Evolutionary conservation across 1,140 invertebrate genomes (phyloP), one percentile per base, ranked within the genome.

Genomic region (Trichonephila clavata): DNA sequence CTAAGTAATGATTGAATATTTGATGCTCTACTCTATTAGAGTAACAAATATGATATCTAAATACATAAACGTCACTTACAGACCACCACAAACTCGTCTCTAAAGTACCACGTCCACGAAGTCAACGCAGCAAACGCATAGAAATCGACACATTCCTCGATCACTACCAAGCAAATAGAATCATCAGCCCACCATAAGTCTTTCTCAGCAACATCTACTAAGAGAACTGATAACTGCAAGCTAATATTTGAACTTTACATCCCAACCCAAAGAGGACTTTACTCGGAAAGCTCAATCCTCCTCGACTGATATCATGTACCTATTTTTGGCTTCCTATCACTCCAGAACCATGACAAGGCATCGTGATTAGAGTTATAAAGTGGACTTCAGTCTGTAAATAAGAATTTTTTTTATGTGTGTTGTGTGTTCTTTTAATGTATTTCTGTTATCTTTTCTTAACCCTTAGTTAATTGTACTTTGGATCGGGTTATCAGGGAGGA

Each of bases 71-170:
- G 59, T 32, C 24, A 65, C 86, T 87, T 63, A 87, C 86, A 61
- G 21, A 87, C 18, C 13, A 8, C 57, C 32, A 27, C 2, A 43
- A 86, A 87, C 24, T 10, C 60, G 32, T 63, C 16, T 39, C 59
- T 43, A 57, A 65, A 92, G 90, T 21, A 92, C 90, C 10, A 92
- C 90, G 57, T 92, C 90, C 24, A 92, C 81, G 50, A 92, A 92
- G 27, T 92, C 50, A 4, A 92, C 81, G 50, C 90, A 92, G 50
- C 90, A 92, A 20, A 84, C n/a, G 32, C 90, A 92, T 5, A 50
- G 59, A 43, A 92, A 92, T 83, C 90, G 57, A 18, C 90, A 92
- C 90, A 92, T 92, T n/a, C 57, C 90, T n/a, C 8, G 27, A 6
- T 18, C 32, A 13, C 6, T n/a, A 24, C 27, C 60, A 59, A 84